Percentiles rank a stretch among this genome's conserved stretches.
Evolutionary conservation across 2,888 invertebrate species (phyloP).

Genomic region (Nasonovia ribisnigri): DNA sequence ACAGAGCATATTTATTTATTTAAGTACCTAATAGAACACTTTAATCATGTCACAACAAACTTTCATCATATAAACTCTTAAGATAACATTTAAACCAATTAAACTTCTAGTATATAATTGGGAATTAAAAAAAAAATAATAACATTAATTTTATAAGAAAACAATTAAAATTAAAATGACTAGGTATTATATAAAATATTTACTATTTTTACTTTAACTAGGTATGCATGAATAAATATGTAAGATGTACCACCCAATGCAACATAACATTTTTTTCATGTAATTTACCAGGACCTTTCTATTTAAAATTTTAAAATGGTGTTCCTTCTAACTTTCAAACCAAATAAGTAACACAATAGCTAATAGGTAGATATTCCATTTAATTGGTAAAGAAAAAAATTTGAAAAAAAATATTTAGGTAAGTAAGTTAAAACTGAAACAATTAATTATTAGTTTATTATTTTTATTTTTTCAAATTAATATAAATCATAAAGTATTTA

Average conservation of each 20-base stretch:
- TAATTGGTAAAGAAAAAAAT: background rate
- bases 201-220: background rate
- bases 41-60: background rate
- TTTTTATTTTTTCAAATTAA: background rate
- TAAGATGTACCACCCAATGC: too few relatives aligned
- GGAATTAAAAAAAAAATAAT: background rate
- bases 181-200: background rate
- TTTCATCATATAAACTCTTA: background rate
- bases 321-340: background rate
- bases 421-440: background rate
- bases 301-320: background rate
- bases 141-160: background rate
- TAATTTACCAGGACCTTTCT: background rate
- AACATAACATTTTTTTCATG: background rate
- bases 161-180: background rate
- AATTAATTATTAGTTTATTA: background rate
- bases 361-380: background rate
- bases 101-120: background rate
- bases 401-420: background rate
- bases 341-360: background rate
- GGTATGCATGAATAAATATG: background rate
- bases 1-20: background rate
- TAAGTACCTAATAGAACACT: background rate
- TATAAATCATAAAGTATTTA: too few relatives aligned
- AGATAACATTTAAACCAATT: conserved; percentile 33